phyloP scores from a whole-genome alignment of 1,140 invertebrate species.

The Babylonia areolata region DNA sequence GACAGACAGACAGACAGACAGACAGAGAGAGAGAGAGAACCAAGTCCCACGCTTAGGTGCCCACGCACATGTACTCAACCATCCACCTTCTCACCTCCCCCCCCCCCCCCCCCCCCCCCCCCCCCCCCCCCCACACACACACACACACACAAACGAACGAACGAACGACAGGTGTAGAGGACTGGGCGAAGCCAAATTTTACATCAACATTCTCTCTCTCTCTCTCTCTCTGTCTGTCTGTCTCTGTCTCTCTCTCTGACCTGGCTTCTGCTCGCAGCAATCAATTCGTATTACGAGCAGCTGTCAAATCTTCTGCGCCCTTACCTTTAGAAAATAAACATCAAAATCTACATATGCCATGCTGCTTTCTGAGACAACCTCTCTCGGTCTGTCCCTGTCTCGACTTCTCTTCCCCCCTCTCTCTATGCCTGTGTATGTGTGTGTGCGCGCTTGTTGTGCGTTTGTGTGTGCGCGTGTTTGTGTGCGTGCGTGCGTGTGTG shows the following conservation, averaged over 20 bases:
- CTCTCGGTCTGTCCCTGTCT: not conserved
- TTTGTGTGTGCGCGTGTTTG: no score
- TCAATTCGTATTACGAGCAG: not conserved
- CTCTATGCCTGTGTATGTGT: not conserved
- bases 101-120: no score
- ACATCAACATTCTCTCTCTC: not conserved
- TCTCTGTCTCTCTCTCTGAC: not conserved
- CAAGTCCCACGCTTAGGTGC: no score
- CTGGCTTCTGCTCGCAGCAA: not conserved
- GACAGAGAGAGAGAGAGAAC: no score
- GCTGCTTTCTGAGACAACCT: not conserved
- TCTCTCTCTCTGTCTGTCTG: not conserved
- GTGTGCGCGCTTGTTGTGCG: no score
- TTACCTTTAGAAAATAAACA: slow-evolving; percentile 8
- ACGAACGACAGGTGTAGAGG: not conserved
- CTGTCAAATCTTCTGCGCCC: not conserved
- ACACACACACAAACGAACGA: no score
- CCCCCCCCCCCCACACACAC: no score
- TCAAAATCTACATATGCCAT: not conserved
- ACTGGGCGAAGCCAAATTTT: not conserved
- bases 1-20: no score
- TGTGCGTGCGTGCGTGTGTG: no score
- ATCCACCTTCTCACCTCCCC: no score
- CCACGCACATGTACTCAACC: not conserved
- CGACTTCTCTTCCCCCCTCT: not conserved